Base-by-base conservation (phyloP, 64 coral and sea anemone species). In the Orbicella faveolata region DNA sequence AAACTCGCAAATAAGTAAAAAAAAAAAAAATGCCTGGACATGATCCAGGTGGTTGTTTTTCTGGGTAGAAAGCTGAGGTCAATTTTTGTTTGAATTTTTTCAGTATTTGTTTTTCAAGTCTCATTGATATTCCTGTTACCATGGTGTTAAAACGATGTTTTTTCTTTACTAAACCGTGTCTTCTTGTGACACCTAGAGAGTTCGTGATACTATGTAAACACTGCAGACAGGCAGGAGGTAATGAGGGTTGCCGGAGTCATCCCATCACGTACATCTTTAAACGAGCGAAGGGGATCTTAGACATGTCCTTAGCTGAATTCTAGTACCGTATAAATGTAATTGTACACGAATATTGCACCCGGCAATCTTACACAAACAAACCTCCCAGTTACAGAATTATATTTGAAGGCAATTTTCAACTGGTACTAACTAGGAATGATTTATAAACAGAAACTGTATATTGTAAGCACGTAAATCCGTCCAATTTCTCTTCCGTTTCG, bases 181-280 rank as follows among this genome's bases (percentile, higher is more conserved):
- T 85, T 17, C 26, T 33, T 85, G 39, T 72, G 33, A 44, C 62
- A 36, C 1, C 63, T 36, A 12, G 18, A 63, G 63, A 19, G 80
- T 67, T 83, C 80, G 80, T 83, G 80, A 83, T 62, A 41, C 80
- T 19, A 83, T 41, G 80, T 83, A 83, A 83, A 83, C 80, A 83
- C 16, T 59, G 12, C 35, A 44, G 36, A 61, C 14, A 20, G 16
- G 3, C 8, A 12, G 10, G 34, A 19, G 0, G 61, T 20, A 23
- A n/a, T 11, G 19, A 13, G 62, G 18, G 18, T 63, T 63, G 6
- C 53, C 6, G 63, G 1, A 19, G 19, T 70, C 25, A 36, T 41
- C 18, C 35, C 44, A 36, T 83, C 80, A 67, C 80, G 80, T 67
- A 67, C 35, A 48, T 21, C 61, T 41, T 64, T 6, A 66, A 61